These are phyloP conservation scores for Astur gentilis DNA, from an alignment of 2,113 vertebrate species.

Conservation along the genomic window DNA sequence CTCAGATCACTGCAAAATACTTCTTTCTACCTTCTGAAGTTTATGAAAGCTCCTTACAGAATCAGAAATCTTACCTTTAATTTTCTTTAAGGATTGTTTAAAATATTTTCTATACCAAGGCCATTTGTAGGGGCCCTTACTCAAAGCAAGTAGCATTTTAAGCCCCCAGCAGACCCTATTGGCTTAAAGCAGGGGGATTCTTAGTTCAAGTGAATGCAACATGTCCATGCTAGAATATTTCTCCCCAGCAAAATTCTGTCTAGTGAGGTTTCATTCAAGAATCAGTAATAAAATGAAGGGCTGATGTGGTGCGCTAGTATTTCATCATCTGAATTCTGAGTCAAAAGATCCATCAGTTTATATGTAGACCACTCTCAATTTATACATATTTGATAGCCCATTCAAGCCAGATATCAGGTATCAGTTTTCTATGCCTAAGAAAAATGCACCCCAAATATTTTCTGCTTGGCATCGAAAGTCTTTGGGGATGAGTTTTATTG, in stretches of 20 bases:
- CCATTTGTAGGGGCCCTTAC: background rate
- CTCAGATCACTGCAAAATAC: background rate
- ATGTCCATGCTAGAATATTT: background rate
- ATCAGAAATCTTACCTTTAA: background rate
- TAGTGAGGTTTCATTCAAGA: background rate
- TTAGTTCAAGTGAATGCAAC: background rate
- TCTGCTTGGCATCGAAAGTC: background rate
- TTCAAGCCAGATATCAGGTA: background rate
- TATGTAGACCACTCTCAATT: background rate
- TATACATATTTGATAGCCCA: background rate
- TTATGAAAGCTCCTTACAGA: background rate
- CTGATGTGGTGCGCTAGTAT: background rate
- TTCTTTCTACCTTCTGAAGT: background rate
- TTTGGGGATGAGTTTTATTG: background rate
- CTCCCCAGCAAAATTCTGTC: background rate
- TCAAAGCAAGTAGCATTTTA: background rate
- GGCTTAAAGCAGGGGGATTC: background rate
- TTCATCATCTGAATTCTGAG: background rate
- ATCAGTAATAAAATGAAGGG: background rate
- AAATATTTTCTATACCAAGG: background rate
- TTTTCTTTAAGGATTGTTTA: background rate
- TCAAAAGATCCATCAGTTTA: background rate
- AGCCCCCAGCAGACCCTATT: rapidly evolving
- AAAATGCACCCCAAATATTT: background rate
- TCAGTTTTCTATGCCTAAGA: background rate